Conservation (phyloP, 2,888 invertebrate species). For the Caenorhabditis panamensis region DNA sequence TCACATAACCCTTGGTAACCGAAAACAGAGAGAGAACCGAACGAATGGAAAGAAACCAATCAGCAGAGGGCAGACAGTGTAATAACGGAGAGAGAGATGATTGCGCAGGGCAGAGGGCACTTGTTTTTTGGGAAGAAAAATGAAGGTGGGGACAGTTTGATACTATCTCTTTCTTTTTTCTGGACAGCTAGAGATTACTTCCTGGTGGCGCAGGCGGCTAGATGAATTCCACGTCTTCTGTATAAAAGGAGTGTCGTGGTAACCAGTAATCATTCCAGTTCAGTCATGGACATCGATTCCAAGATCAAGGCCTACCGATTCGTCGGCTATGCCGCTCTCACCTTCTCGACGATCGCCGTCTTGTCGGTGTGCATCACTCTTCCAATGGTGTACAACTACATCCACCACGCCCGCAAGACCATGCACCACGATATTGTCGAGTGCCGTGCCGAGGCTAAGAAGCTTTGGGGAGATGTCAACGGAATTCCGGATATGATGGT, state of each 20-base stretch:
- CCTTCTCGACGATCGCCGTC: slow-evolving; percentile 76
- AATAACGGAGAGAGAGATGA: slow-evolving; percentile 18
- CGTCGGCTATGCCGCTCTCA: slow-evolving; percentile 79
- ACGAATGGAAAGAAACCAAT: slow-evolving; percentile 1
- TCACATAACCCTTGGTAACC: slow-evolving; percentile 15
- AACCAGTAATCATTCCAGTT: slow-evolving; percentile 50
- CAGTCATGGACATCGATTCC: slow-evolving; percentile 68
- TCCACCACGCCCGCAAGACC: slow-evolving; percentile 69
- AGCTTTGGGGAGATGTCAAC: slow-evolving; percentile 75
- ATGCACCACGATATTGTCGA: slow-evolving; percentile 72
- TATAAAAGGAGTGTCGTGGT: slow-evolving; percentile 32
- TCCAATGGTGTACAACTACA: too few species aligned
- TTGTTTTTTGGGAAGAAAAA: slow-evolving; percentile 15
- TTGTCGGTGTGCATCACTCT: slow-evolving; percentile 72
- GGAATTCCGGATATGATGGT: slow-evolving; percentile 66
- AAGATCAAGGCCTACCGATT: slow-evolving; percentile 78
- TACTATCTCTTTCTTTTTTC: slow-evolving; percentile 53
- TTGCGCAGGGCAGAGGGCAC: slow-evolving; percentile 19
- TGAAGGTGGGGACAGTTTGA: slow-evolving; percentile 2
- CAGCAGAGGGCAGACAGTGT: slow-evolving; percentile 29
- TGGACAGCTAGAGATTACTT: slow-evolving; percentile 32
- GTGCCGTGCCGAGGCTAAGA: slow-evolving; percentile 76
- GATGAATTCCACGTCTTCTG: slow-evolving; percentile 24
- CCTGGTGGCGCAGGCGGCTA: slow-evolving; percentile 10
- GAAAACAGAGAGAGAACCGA: too few species aligned